phyloP scores from a whole-genome alignment of 2,888 invertebrate genomes.

The Himalopsyche anomala region DNA sequence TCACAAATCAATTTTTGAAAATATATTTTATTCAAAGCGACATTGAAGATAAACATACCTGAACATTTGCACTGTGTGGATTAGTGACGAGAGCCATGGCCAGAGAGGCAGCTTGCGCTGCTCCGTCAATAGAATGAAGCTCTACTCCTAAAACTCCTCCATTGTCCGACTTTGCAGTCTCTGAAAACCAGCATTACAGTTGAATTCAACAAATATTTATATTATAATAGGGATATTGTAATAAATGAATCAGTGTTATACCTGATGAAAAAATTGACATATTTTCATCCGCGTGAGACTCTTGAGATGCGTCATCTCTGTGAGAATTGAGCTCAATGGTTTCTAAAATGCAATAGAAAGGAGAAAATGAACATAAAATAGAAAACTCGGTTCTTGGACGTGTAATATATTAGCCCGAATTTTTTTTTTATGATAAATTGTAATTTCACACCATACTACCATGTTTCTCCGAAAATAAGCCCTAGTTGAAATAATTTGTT shows the following conservation, averaged over 20 bases:
- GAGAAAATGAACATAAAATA: too few species aligned
- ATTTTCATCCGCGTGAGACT: background rate
- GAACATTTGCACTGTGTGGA: constrained; percentile 56
- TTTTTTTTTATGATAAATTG: too few species aligned
- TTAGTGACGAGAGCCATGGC: constrained; percentile 58
- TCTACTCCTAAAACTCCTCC: constrained; percentile 54
- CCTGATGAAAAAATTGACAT: constrained; percentile 29
- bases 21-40: background rate
- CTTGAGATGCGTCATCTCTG: background rate
- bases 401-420: too few species aligned
- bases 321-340: constrained; percentile 27
- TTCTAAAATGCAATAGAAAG: background rate
- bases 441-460: too few species aligned
- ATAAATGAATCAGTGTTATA: background rate
- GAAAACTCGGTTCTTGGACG: too few species aligned
- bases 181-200: constrained; percentile 1
- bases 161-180: background rate
- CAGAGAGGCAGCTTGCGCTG: constrained; percentile 54
- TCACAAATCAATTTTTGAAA: background rate
- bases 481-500: too few species aligned
- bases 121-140: constrained; percentile 53
- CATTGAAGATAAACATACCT: constrained; percentile 46
- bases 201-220: background rate
- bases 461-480: too few species aligned
- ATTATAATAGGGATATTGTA: too few species aligned